Evolutionary conservation across 2,113 vertebrate genomes (phyloP).

Genomic region (Hassar affinis): DNA sequence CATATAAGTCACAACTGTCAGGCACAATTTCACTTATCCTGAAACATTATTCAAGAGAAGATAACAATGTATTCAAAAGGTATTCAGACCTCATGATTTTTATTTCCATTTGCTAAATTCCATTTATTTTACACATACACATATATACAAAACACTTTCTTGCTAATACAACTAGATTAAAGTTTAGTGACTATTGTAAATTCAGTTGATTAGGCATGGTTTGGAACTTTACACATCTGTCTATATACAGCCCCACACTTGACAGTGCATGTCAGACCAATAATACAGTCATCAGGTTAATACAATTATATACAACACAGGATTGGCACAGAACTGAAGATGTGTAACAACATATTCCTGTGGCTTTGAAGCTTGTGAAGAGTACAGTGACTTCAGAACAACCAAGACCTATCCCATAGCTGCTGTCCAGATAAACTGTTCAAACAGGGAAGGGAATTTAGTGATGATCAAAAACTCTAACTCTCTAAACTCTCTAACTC

Average conservation of each 20-base stretch:
- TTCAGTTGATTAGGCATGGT: not conserved
- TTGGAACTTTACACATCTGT: not conserved
- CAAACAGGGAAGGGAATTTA: too few species aligned
- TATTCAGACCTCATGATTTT: not conserved
- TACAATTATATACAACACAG: not conserved
- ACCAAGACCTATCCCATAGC: not conserved
- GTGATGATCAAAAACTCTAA: not conserved
- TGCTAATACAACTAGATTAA: not conserved
- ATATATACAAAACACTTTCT: not conserved
- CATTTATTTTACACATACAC: not conserved
- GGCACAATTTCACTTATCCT: not conserved
- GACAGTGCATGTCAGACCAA: not conserved
- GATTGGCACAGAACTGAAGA: not conserved
- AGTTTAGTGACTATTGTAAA: not conserved
- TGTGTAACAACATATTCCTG: not conserved
- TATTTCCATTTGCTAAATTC: not conserved
- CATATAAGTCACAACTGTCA: not conserved
- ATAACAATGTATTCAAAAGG: not conserved
- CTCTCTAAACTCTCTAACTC: too few species aligned
- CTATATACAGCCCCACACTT: not conserved
- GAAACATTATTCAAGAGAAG: not conserved
- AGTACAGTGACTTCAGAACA: not conserved
- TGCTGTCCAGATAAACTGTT: not conserved
- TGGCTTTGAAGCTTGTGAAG: not conserved
- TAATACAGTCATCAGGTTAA: not conserved